These are phyloP conservation scores for Drosophila auraria DNA, from an alignment of 1,140 invertebrate species.

Conservation along the genomic window DNA sequence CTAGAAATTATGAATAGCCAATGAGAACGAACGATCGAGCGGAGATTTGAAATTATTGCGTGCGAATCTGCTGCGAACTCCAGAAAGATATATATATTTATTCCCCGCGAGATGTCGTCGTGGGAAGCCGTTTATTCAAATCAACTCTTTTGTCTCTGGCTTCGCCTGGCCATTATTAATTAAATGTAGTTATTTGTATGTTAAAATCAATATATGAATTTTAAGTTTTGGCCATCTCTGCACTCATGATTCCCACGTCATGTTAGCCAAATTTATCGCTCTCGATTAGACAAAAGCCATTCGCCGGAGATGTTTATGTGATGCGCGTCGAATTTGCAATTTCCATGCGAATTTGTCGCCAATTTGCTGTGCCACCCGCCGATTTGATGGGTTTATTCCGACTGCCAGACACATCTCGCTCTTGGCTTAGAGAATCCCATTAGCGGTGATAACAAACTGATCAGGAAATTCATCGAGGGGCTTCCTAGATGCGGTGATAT, in stretches of 20 bases:
- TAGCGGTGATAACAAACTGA: conserved; percentile 4
- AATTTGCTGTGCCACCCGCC: conserved; percentile 27
- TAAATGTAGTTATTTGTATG: conserved; percentile 80
- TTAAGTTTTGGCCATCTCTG: conserved; percentile 42
- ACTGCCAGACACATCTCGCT: not conserved
- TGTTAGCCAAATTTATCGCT: conserved; percentile 67
- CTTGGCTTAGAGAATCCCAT: not conserved
- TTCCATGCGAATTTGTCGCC: conserved; percentile 48
- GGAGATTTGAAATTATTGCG: conserved; percentile 36
- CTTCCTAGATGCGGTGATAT: not conserved
- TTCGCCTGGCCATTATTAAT: conserved; percentile 61
- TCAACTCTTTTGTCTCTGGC: conserved; percentile 41
- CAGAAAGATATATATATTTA: conserved; percentile 14
- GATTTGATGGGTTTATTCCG: conserved; percentile 33
- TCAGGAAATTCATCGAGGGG: conserved; percentile 8
- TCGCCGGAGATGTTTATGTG: conserved; percentile 55
- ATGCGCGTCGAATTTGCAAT: conserved; percentile 23
- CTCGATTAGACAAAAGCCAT: conserved; percentile 60
- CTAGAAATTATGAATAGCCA: conserved; percentile 80
- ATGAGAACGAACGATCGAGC: conserved; percentile 20
- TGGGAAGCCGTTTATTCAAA: conserved; percentile 81
- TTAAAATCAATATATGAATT: conserved; percentile 72
- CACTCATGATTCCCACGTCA: conserved; percentile 73
- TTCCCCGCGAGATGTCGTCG: conserved; percentile 30
- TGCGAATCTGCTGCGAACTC: conserved; percentile 51